Evolutionary conservation across 2,113 vertebrate genomes (phyloP), one percentile per base, ranked within the genome.

Genomic region (Phylloscopus trochiloides): DNA sequence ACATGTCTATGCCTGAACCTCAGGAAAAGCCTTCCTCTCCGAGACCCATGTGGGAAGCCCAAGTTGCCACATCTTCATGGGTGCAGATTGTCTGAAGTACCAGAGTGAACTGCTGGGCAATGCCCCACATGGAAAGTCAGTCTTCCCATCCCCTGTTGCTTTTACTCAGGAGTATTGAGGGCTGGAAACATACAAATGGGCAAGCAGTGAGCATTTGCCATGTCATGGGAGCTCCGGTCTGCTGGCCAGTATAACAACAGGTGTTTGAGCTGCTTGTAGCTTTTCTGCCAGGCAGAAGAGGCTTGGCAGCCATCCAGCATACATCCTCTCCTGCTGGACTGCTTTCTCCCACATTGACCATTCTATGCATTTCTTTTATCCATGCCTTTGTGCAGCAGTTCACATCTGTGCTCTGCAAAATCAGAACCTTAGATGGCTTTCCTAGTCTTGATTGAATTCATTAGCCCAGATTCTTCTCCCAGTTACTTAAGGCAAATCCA

Each of bases 41-140:
- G 17, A 58, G 26, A 43, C 40, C 14, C 21, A 17, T 3, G 17
- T 11, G 26, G 20, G 29, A 34, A 5, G 32, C 22, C 29, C 29
- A 70, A 1, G 5, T 1, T 62, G 26, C n/a, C 29, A 4, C 1
- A 5, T 77, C 43, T 17, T 40, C 12, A 5, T 13, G 16, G 0
- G 0, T 51, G 32, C 14, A 88, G 52, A 22, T 14, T 42, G 15
- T 51, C 68, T 66, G 58, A 29, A 67, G 34, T 50, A 86, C 29
- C 68, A 36, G 36, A 55, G 43, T 3, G 22, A 83, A 6, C 24
- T 83, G 29, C 20, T 54, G 26, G 34, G 47, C 34, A 19, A 9
- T 58, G 32, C 18, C 3, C 29, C 16, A 28, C 19, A 1, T 12
- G 22, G 22, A 34, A 38, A n/a, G 4, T n/a, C 50, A 43, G 20